Conservation (phyloP, 2,888 invertebrate genomes). For the Drosophila ochracea region DNA sequence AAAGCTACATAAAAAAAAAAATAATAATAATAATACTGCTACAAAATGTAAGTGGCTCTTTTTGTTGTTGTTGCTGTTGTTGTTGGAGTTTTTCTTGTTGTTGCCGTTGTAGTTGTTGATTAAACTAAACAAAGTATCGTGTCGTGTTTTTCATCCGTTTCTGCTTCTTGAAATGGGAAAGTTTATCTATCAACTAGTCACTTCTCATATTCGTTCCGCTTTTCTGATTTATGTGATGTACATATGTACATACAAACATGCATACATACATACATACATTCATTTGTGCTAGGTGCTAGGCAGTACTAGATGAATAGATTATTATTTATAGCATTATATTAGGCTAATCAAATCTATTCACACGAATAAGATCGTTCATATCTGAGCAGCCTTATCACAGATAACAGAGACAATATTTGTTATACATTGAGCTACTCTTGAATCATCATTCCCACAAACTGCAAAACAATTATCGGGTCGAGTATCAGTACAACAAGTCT, state of each 20-base stretch:
- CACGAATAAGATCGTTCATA: constrained; percentile 2
- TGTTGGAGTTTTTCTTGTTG: constrained; percentile 19
- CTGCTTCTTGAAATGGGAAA: constrained; percentile 60
- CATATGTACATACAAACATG: background rate
- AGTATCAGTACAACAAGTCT: background rate
- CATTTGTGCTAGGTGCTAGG: constrained; percentile 15
- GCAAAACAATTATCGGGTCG: background rate
- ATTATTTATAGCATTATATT: background rate
- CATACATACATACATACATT: background rate
- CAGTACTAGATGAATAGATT: background rate
- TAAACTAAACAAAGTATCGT: constrained; percentile 32
- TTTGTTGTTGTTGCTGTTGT: background rate
- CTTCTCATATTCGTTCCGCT: constrained; percentile 55
- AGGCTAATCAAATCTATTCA: background rate
- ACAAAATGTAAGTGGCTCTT: background rate
- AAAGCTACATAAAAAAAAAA: background rate
- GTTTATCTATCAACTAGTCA: constrained; percentile 38
- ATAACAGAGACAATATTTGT: constrained; percentile 9
- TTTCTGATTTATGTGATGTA: constrained; percentile 49
- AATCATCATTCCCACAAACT: constrained; percentile 4
- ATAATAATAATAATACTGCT: background rate
- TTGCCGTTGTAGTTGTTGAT: constrained; percentile 24
- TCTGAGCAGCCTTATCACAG: constrained; percentile 29
- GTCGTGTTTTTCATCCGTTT: constrained; percentile 47
- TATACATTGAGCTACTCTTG: background rate